Conservation (phyloP, 2,113 vertebrate genomes). For the Scartelaos histophorus region DNA sequence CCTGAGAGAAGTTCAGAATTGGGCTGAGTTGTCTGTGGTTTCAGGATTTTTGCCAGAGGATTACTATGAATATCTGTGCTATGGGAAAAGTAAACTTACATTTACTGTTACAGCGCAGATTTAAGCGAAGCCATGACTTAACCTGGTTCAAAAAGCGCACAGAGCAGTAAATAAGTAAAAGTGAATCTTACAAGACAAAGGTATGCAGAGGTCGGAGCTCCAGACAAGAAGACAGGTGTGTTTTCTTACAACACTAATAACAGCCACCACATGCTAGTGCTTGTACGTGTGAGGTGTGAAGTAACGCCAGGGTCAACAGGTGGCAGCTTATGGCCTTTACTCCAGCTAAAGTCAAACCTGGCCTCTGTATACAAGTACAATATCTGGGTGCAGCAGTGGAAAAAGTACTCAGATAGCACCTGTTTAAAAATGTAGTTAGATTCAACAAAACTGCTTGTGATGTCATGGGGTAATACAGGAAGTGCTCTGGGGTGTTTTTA, state of each 20-base stretch:
- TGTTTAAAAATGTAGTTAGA: too few relatives aligned
- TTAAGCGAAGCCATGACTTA: background rate
- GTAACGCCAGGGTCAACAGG: background rate
- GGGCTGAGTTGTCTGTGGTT: background rate
- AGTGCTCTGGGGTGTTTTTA: too few relatives aligned
- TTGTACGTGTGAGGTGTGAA: background rate
- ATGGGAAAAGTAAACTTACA: background rate
- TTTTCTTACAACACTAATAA: slow-evolving; percentile 1
- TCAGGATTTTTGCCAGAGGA: background rate
- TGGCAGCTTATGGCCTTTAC: background rate
- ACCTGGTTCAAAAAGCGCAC: background rate
- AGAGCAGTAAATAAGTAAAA: background rate
- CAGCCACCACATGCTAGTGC: background rate
- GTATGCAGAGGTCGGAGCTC: background rate
- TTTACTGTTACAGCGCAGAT: background rate
- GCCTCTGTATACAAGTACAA: background rate
- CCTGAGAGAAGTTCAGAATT: background rate
- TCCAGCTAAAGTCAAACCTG: background rate
- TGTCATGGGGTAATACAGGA: too few relatives aligned
- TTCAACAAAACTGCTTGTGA: too few relatives aligned
- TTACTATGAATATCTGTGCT: background rate
- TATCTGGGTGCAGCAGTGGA: background rate
- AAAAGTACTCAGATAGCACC: too few relatives aligned
- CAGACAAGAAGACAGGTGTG: background rate
- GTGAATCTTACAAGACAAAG: background rate